Evolutionary conservation across 2,888 invertebrate genomes (phyloP), one percentile per base, ranked within the genome.

Genomic region (Spatulosminthurus flaviceps): DNA sequence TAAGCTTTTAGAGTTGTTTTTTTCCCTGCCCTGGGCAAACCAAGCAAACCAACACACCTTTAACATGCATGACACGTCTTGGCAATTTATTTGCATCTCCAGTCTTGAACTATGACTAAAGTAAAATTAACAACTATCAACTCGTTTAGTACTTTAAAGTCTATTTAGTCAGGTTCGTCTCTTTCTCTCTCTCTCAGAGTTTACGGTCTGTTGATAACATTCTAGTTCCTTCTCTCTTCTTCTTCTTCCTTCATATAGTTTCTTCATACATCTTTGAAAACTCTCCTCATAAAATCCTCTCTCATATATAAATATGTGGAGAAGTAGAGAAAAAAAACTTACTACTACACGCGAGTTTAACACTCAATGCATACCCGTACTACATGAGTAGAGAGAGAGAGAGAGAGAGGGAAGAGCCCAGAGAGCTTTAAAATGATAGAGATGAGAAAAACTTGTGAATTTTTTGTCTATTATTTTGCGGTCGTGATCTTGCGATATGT

Each of bases 71-170:
- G 80, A 80, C 81, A 81, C 78, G 81, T 80, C 80, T 77, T 80
- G 78, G 81, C 80, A 79, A 81, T 81, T 81, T 81, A 81, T 81
- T 81, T 78, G 81, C 81, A 77, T 80, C 77, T 79, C 74, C 77
- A 80, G 78, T 75, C 79, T 74, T 21, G 67, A 76, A 67, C 76
- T 76, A 76, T 76, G 76, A 64, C 75, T 75, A 75, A 76, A 67
- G 67, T 67, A 67, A 76, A 42, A 76, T 76, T 76, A 66, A 76
- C 75, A 75, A 75, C 67, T 43, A 67, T 76, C 41, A 64, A 64
- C 64, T 64, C 13, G 70, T 70, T 28, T 70, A 70, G 70, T 70
- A 41, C 41, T 70, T 70, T 4, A 51, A 16, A 1, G 51, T 51
- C 51, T 51, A 51, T 51, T 13, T 51, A 51, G 51, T 51, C 51